These are phyloP conservation scores for Rhagophthalmus giganteus DNA, from an alignment of 2,888 invertebrate species.

Conservation along the genomic window DNA sequence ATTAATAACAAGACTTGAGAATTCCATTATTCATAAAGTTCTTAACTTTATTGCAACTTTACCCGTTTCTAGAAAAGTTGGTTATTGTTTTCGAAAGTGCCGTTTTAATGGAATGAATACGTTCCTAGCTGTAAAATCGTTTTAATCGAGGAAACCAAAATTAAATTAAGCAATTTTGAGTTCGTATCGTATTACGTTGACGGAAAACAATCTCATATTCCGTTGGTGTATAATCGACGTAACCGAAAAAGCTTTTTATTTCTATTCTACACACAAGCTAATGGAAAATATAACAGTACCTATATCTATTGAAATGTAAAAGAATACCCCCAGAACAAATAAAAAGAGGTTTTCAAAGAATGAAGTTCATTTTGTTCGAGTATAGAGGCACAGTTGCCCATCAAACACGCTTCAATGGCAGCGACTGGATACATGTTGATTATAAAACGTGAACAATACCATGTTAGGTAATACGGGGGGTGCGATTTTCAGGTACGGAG, in stretches of 20 bases:
- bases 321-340: constrained; percentile 37
- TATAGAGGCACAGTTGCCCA: constrained; percentile 34
- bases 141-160: no score
- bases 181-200: constrained; percentile 15
- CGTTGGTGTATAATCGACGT: constrained; percentile 7
- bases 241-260: constrained; percentile 26
- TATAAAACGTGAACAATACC: constrained; percentile 36
- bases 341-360: constrained; percentile 33
- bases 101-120: no score
- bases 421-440: constrained; percentile 33
- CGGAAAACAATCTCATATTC: constrained; percentile 7
- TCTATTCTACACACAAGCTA: constrained; percentile 22
- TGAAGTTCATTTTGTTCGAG: constrained; percentile 28
- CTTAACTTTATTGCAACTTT: constrained; percentile 32
- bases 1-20: constrained; percentile 35
- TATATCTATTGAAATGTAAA: constrained; percentile 34
- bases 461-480: constrained; percentile 35
- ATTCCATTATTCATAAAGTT: constrained; percentile 37
- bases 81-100: constrained; percentile 14
- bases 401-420: constrained; percentile 35
- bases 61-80: constrained; percentile 22
- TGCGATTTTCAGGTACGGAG: constrained; percentile 34
- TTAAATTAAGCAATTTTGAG: no score
- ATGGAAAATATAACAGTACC: constrained; percentile 34
- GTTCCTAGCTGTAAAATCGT: no score